These are phyloP conservation scores for Cheilinus undulatus DNA, from an alignment of 2,113 vertebrate species.

Conservation along the genomic window DNA sequence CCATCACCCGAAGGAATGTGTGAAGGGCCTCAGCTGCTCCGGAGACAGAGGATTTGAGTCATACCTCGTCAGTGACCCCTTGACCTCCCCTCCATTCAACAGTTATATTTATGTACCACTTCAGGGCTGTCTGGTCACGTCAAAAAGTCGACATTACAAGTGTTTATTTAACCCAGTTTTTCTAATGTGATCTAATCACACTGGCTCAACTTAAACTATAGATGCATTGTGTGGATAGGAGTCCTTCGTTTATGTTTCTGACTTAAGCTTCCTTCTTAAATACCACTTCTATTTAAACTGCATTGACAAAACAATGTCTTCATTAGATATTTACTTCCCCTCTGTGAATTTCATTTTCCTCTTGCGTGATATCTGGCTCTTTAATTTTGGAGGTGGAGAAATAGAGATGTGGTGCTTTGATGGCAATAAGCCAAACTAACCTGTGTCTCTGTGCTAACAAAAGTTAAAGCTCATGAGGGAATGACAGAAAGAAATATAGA, in stretches of 20 bases:
- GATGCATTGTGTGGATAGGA: not conserved
- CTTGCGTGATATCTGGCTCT: too few species aligned
- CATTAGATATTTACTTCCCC: too few species aligned
- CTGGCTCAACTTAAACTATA: not conserved
- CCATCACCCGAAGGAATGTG: slow-evolving; percentile 63
- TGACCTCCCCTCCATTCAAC: slow-evolving; percentile 38
- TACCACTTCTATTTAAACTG: not conserved
- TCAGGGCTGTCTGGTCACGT: slow-evolving; percentile 10
- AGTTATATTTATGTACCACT: slow-evolving; percentile 35
- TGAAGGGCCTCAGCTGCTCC: slow-evolving; percentile 55
- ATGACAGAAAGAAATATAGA: too few species aligned
- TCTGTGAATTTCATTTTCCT: too few species aligned
- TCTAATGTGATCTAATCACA: slow-evolving; percentile 17
- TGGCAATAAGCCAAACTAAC: too few species aligned
- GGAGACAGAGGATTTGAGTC: slow-evolving; percentile 58
- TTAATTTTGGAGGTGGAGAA: too few species aligned
- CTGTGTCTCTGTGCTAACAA: too few species aligned
- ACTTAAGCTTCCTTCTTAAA: not conserved
- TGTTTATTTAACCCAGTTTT: slow-evolving; percentile 65
- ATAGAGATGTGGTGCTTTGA: too few species aligned
- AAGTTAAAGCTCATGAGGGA: too few species aligned
- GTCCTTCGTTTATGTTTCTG: not conserved
- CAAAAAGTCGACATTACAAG: slow-evolving; percentile 18
- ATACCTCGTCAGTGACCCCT: slow-evolving; percentile 39
- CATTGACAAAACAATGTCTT: not conserved